Evolutionary conservation across 1,140 invertebrate species (phyloP), one percentile per base, ranked within the genome.

Genomic region (Harpegnathos saltator): DNA sequence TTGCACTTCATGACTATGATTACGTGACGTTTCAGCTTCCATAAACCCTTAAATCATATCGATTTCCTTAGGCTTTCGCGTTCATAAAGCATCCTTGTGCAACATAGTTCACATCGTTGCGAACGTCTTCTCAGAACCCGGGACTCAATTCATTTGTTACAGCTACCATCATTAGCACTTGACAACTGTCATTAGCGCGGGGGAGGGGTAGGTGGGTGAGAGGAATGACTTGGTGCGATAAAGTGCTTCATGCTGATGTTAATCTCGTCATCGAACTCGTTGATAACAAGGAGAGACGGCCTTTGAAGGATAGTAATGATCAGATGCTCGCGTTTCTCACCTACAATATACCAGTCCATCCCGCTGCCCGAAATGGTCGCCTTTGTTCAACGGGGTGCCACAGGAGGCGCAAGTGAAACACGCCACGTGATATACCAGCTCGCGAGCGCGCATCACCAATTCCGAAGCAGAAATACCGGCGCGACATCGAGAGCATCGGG

Each of bases 371-470:
- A 98, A 99, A 88, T 98, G 97, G 93, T 99, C 98, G 38, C 98
- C 97, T 92, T 97, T 97, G 81, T 97, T 96, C 52, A 97, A 94
- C 29, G 96, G 95, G 15, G 95, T 95, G 71, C 97, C 96, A 94
- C 98, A 99, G 68, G 97, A 96, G 22, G 96, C 96, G 92, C 98
- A 99, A 1, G 96, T 97, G 95, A 99, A 99, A 94, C 98, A 99
- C 81, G 97, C 96, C 65, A 98, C 95, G 93, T 99, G 98, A 93
- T 98, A 99, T 61, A 99, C 98, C 87, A 97, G 95, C 86, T 98
- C 97, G 38, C 97, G 94, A 0, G 98, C 98, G 83, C 98, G 94
- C 98, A 99, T 99, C 90, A 99, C 98, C 89, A 99, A 95, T 94
- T 99, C 98, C 86, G 97, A 97, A n/a, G 98, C 96, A 15, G 97